Evolutionary conservation across 2,888 invertebrate species (phyloP).

Genomic region (Priocnemis perturbator): DNA sequence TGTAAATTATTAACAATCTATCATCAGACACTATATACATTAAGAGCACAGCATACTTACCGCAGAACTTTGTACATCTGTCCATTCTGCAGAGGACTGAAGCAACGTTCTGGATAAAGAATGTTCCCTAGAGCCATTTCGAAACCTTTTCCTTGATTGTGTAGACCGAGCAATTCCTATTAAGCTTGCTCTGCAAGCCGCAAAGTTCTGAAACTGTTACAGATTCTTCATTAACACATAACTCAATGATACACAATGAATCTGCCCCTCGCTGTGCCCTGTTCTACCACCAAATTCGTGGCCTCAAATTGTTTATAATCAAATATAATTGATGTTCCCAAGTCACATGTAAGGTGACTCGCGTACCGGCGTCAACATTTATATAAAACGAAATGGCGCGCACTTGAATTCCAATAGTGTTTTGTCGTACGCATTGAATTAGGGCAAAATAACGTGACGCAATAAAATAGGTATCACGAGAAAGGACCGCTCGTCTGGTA

Average conservation of each 20-base stretch:
- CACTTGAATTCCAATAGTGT: no score
- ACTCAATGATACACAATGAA: background rate
- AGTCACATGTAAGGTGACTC: background rate
- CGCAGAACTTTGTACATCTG: constrained; percentile 30
- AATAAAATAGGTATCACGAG: constrained; percentile 8
- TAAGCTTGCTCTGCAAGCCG: constrained; percentile 55
- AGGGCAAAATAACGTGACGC: constrained; percentile 14
- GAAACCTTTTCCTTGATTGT: constrained; percentile 47
- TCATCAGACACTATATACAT: background rate
- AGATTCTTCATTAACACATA: background rate
- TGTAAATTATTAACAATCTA: constrained; percentile 48
- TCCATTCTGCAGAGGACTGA: constrained; percentile 16
- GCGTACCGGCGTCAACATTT: no score
- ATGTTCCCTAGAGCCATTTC: constrained; percentile 43
- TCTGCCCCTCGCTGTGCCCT: no score
- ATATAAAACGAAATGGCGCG: no score
- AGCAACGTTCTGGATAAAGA: constrained; percentile 27
- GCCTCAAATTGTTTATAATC: no score
- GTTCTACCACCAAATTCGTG: background rate
- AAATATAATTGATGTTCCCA: background rate
- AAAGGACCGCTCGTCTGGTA: background rate
- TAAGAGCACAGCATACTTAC: constrained; percentile 38
- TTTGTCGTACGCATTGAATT: no score
- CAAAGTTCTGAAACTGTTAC: constrained; percentile 65
- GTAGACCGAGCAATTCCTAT: constrained; percentile 48